These are phyloP conservation scores for Microplitis demolitor DNA, from an alignment of 1,140 invertebrate species.

Conservation along the genomic window DNA sequence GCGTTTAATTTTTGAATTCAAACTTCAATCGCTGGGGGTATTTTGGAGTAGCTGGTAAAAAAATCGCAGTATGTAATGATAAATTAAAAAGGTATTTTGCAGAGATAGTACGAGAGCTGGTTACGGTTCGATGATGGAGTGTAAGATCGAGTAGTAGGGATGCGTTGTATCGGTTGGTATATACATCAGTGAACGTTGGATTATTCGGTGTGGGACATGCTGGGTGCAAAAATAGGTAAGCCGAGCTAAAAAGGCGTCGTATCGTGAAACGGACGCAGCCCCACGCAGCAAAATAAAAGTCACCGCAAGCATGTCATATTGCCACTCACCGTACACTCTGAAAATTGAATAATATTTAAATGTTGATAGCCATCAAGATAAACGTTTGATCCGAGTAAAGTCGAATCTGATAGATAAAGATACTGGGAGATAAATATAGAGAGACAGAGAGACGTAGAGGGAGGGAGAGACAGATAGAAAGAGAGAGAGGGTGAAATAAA, in stretches of 20 bases:
- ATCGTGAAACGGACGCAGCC: constrained; percentile 13
- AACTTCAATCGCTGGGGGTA: too few relatives aligned
- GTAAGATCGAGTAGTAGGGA: neutral
- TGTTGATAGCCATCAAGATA: too few relatives aligned
- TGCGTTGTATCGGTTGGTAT: neutral
- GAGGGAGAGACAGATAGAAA: constrained; percentile 19
- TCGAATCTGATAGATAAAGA: constrained; percentile 8
- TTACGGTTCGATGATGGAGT: neutral
- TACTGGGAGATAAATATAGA: constrained; percentile 14
- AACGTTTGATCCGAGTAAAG: neutral
- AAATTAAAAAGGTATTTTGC: too few relatives aligned
- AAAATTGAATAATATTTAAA: too few relatives aligned
- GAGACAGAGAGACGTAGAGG: neutral
- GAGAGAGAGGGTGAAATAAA: constrained; percentile 20
- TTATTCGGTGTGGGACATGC: neutral
- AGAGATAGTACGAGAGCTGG: too few relatives aligned
- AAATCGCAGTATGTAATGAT: too few relatives aligned
- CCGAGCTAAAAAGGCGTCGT: constrained; percentile 20
- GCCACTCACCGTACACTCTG: neutral
- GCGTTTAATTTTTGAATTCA: too few relatives aligned
- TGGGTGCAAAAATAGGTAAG: constrained; percentile 25
- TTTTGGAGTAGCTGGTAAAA: too few relatives aligned
- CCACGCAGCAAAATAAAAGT: neutral
- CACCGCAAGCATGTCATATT: neutral
- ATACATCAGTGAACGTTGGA: neutral